Percentiles rank a stretch among this genome's conserved stretches.
Evolutionary conservation across 2,888 invertebrate species (phyloP).

Genomic region (Glomeris marginata): DNA sequence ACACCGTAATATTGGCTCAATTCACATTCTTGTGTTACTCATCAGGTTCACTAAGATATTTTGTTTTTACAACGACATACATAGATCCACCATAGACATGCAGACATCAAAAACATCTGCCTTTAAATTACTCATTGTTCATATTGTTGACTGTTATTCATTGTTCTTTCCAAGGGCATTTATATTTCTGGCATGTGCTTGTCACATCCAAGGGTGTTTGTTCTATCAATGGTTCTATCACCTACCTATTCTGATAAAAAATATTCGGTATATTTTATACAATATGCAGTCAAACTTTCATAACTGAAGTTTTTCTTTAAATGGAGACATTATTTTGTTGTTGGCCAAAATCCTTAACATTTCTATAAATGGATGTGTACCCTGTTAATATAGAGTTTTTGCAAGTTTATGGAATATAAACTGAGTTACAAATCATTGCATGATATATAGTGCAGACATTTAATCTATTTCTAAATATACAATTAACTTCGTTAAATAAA

Average conservation of each 20-base stretch:
- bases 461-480: too few relatives aligned
- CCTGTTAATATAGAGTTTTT: too few relatives aligned
- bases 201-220: background rate
- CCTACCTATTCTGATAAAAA: background rate
- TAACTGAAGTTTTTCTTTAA: too few relatives aligned
- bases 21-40: background rate
- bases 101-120: background rate
- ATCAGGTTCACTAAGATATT: background rate
- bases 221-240: background rate
- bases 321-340: too few relatives aligned
- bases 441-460: too few relatives aligned
- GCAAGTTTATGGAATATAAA: too few relatives aligned
- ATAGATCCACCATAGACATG: background rate
- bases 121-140: background rate
- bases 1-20: background rate
- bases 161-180: background rate
- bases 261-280: background rate
- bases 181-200: background rate
- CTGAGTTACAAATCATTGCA: too few relatives aligned
- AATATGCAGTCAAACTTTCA: too few relatives aligned
- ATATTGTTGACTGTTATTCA: background rate
- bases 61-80: background rate
- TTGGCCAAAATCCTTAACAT: too few relatives aligned
- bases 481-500: too few relatives aligned
- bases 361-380: too few relatives aligned